These are phyloP conservation scores for Volucella inflata DNA, from an alignment of 2,888 invertebrate genomes.

Conservation along the genomic window DNA sequence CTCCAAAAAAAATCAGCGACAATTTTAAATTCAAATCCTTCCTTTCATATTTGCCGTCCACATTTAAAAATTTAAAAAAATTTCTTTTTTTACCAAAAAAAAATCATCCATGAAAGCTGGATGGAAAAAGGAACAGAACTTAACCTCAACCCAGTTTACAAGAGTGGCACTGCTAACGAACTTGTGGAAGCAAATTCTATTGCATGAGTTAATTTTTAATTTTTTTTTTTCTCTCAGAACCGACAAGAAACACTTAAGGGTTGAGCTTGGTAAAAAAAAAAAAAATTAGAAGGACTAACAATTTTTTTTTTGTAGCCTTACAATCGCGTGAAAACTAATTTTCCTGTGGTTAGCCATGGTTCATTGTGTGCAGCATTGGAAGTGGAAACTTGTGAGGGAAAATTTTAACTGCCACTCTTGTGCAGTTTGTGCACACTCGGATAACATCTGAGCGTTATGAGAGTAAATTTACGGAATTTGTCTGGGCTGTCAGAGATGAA, in stretches of 20 bases:
- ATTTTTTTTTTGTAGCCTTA: neutral
- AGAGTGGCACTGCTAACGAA: slow-evolving; percentile 32
- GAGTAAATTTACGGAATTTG: too few species aligned
- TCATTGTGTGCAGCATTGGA: slow-evolving; percentile 7
- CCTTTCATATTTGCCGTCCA: too few species aligned
- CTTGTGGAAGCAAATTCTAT: slow-evolving; percentile 34
- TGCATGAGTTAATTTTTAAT: slow-evolving; percentile 11
- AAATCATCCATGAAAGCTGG: too few species aligned
- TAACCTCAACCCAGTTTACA: slow-evolving; percentile 36
- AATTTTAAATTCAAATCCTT: too few species aligned
- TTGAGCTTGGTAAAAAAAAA: neutral
- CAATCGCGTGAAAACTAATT: slow-evolving; percentile 3
- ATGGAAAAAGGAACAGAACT: neutral
- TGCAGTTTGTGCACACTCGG: neutral
- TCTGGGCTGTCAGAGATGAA: too few species aligned
- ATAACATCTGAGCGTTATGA: too few species aligned
- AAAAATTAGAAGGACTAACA: neutral
- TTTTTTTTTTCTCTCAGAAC: neutral
- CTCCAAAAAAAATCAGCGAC: too few species aligned
- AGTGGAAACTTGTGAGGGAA: neutral
- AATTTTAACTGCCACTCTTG: neutral
- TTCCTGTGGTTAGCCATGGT: slow-evolving; percentile 9
- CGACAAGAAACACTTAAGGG: too few species aligned
- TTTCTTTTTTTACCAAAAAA: too few species aligned
- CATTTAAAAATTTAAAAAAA: too few species aligned